phyloP scores from a whole-genome alignment of 2,113 vertebrate genomes.

The Zosterops lateralis region DNA sequence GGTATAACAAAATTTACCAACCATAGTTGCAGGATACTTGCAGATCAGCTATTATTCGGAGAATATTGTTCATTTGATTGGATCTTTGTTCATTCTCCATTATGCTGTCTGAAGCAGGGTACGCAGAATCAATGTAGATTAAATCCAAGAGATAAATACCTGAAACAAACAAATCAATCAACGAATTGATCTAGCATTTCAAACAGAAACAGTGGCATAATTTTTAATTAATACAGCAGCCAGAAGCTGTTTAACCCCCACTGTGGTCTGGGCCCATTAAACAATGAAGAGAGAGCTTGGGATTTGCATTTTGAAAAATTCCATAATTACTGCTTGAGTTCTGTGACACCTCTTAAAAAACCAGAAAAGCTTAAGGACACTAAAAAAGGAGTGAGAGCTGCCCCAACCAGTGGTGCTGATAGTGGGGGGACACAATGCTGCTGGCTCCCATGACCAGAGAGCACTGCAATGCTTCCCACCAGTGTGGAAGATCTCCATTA shows the following conservation, averaged over 20 bases:
- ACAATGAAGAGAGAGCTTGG: not conserved
- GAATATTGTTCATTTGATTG: slow-evolving; percentile 97
- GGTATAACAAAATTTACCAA: slow-evolving; percentile 59
- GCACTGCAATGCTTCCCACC: not conserved
- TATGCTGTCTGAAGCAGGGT: slow-evolving; percentile 93
- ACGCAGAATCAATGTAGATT: slow-evolving; percentile 96
- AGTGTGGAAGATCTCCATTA: not conserved
- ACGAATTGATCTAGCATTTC: not conserved
- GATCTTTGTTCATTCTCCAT: slow-evolving; percentile 93
- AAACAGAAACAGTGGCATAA: not conserved
- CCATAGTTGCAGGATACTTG: slow-evolving; percentile 94
- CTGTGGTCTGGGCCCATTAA: not conserved
- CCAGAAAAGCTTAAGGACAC: not conserved
- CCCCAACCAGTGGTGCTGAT: rapidly evolving
- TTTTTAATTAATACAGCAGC: not conserved
- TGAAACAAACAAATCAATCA: slow-evolving; percentile 62
- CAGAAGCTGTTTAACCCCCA: not conserved
- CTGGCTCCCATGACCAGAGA: not conserved
- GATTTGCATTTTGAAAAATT: not conserved
- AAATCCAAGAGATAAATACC: slow-evolving; percentile 94
- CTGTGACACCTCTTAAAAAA: not conserved
- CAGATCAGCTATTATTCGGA: slow-evolving; percentile 91
- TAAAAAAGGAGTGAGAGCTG: not conserved
- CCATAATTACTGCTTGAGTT: not conserved
- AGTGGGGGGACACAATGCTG: not conserved